phyloP scores from a whole-genome alignment of 2,113 vertebrate species.

The Pyrgilauda ruficollis region DNA sequence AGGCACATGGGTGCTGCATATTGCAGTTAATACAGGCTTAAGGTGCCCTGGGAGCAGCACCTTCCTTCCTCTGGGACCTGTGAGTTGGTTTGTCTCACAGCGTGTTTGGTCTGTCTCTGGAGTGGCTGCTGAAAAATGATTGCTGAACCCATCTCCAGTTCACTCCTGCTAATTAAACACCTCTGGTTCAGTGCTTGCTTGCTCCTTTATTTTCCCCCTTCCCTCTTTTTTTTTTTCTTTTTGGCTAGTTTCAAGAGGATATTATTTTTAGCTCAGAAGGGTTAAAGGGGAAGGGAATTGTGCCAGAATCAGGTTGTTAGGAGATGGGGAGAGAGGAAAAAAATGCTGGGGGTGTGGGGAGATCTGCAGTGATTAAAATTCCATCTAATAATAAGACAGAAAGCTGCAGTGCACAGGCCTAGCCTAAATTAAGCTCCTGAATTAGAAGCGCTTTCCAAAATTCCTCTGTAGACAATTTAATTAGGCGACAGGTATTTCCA shows the following conservation, averaged over 20 bases:
- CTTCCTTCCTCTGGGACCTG: background rate
- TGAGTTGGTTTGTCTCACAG: constrained; percentile 10
- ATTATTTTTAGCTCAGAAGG: constrained; percentile 76
- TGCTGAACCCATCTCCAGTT: constrained; percentile 58
- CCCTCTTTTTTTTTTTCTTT: background rate
- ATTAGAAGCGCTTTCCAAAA: constrained; percentile 37
- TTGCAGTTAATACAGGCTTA: background rate
- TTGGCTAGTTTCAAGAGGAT: constrained; percentile 59
- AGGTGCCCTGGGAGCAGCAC: background rate
- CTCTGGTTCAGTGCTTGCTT: constrained; percentile 35
- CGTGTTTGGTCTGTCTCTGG: constrained; percentile 16
- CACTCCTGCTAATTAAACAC: constrained; percentile 74
- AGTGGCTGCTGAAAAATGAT: constrained; percentile 60
- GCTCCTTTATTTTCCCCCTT: background rate
- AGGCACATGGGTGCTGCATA: background rate
- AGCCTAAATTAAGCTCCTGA: constrained; percentile 56
- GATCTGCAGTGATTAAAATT: constrained; percentile 51
- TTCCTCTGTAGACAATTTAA: constrained; percentile 49
- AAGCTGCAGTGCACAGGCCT: background rate
- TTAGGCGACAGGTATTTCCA: constrained; percentile 54
- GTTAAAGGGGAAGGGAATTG: constrained; percentile 72
- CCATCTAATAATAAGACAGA: constrained; percentile 59
- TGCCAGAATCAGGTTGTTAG: constrained; percentile 73
- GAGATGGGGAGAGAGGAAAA: constrained; percentile 51
- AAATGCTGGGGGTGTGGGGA: constrained; percentile 40